phyloP scores from a whole-genome alignment of 2,113 vertebrate species.

The Rhinoptilus africanus region DNA sequence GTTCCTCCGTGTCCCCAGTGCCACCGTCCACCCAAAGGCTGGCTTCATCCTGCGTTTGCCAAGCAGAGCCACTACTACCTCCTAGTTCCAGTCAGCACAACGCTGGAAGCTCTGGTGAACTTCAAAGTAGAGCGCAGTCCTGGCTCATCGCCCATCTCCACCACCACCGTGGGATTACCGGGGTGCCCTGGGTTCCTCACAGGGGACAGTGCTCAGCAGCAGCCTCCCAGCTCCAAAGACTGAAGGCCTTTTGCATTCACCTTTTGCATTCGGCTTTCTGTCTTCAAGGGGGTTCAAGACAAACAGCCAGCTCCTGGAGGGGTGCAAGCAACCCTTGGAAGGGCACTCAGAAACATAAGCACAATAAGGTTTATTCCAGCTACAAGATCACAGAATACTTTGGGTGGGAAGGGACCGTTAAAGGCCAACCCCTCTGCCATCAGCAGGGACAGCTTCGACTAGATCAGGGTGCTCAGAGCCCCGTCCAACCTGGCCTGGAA shows the following conservation, averaged over 20 bases:
- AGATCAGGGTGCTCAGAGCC: neutral
- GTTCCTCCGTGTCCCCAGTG: fast-evolving
- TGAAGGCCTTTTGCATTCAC: neutral
- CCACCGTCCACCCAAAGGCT: neutral
- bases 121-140: neutral
- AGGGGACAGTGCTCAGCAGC: neutral
- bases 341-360: fast-evolving
- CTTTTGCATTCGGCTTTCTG: neutral
- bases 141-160: neutral
- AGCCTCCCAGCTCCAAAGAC: neutral
- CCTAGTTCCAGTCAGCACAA: neutral
- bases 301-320: neutral
- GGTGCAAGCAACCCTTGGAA: neutral
- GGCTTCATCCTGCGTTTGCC: neutral
- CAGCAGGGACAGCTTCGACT: neutral
- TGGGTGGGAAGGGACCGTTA: neutral
- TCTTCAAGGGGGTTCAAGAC: neutral
- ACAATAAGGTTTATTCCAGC: fast-evolving
- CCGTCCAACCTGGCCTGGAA: neutral
- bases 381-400: neutral
- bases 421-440: neutral
- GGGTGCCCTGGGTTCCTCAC: neutral
- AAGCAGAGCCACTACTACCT: neutral
- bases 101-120: neutral
- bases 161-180: fast-evolving